Percentiles rank a stretch among this genome's conserved stretches.
Evolutionary conservation across 2,888 invertebrate genomes (phyloP).

Genomic region (Nemapogon koenigi): DNA sequence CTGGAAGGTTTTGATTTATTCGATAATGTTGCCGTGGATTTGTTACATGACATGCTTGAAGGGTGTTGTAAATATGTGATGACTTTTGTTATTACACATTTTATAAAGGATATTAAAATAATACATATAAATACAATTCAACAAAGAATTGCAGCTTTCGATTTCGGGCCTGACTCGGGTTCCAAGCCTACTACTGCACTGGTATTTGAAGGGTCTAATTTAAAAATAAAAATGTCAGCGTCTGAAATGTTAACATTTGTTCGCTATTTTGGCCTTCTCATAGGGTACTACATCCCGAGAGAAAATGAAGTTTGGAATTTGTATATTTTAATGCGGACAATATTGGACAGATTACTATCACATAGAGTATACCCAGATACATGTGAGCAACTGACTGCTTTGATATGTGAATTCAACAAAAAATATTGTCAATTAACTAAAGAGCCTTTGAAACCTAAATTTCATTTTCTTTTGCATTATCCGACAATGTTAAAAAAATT

Average conservation of each 20-base stretch:
- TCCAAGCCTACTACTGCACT: neutral
- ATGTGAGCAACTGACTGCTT: constrained; percentile 10
- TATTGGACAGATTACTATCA: constrained; percentile 7
- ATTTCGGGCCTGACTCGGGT: constrained; percentile 7
- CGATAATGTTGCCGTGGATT: constrained; percentile 12
- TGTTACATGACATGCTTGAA: constrained; percentile 11
- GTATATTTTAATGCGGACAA: neutral
- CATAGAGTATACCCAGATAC: constrained; percentile 10
- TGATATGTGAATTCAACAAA: constrained; percentile 15
- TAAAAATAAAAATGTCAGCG: constrained; percentile 5
- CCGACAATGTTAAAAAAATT: constrained; percentile 13
- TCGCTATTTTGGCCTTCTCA: constrained; percentile 16
- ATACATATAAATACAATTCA: constrained; percentile 7
- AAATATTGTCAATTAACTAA: constrained; percentile 10
- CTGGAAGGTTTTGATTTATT: constrained; percentile 12
- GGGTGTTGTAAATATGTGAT: constrained; percentile 12
- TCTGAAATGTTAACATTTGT: constrained; percentile 15
- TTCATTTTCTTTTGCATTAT: constrained; percentile 16
- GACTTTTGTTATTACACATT: constrained; percentile 10
- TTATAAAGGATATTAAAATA: neutral
- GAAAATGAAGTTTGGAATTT: constrained; percentile 15
- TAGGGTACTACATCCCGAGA: constrained; percentile 14
- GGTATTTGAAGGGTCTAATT: neutral
- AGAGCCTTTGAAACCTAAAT: constrained; percentile 3
- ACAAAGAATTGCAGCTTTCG: constrained; percentile 1